A percentile compares a stretch with the other conserved stretches of the same genome.
Evolutionary conservation across 2,113 vertebrate species (phyloP).

Genomic region (Trichomycterus rosablanca): DNA sequence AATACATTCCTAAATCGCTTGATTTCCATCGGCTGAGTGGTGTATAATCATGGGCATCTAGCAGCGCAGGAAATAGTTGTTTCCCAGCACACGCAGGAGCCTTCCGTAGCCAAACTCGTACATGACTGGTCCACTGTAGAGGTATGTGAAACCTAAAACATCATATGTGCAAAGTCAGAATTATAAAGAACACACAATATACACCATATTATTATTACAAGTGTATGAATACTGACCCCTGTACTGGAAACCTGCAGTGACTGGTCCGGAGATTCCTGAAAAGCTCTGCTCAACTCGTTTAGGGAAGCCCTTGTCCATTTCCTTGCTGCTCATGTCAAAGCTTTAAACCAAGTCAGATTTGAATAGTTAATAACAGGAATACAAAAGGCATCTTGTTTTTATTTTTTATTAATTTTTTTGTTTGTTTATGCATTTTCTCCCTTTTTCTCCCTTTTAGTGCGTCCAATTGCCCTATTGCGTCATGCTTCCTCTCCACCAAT

Average conservation of each 20-base stretch:
- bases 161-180: constrained; percentile 46
- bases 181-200: background rate
- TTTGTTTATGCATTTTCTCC: too few species aligned
- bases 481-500: too few species aligned
- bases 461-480: too few species aligned
- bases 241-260: constrained; percentile 76
- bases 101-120: constrained; percentile 63
- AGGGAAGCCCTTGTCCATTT: constrained; percentile 75
- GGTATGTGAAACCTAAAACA: constrained; percentile 72
- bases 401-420: constrained; percentile 13
- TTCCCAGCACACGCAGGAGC: constrained; percentile 55
- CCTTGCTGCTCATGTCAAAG: constrained; percentile 69
- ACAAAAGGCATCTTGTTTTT: constrained; percentile 5
- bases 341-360: constrained; percentile 53
- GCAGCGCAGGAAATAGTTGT: constrained; percentile 76
- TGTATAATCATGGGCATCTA: too few species aligned
- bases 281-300: constrained; percentile 61
- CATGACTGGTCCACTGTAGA: constrained; percentile 70
- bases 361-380: background rate
- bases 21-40: too few species aligned
- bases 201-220: background rate
- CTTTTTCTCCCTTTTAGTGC: too few species aligned
- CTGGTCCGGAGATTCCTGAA: constrained; percentile 56
- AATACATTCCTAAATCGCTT: too few species aligned
- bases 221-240: constrained; percentile 57